A percentile compares a stretch with the other conserved stretches of the same genome.
These are phyloP conservation scores for Dryobotodes eremita DNA, from an alignment of 2,888 invertebrate species.

Conservation along the genomic window DNA sequence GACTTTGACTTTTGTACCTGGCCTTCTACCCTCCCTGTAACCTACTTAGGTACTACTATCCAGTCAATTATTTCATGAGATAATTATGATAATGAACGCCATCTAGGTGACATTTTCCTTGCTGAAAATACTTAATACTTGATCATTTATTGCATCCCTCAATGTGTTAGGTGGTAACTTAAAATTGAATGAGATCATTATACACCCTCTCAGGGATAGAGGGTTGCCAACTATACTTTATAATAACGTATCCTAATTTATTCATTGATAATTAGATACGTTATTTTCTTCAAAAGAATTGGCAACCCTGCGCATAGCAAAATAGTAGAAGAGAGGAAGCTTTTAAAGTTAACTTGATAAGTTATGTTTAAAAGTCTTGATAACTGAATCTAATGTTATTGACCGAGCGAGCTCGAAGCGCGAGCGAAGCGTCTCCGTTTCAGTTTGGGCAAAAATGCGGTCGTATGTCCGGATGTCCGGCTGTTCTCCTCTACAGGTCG, in stretches of 20 bases:
- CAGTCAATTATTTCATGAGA: not conserved
- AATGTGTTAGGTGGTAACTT: not conserved
- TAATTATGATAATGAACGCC: not conserved
- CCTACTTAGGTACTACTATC: not conserved
- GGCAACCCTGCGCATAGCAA: not conserved
- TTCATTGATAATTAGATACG: too few relatives aligned
- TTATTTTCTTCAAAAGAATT: too few relatives aligned
- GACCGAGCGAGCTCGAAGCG: too few relatives aligned
- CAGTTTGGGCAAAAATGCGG: too few relatives aligned
- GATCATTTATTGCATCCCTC: not conserved
- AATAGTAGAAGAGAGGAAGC: not conserved
- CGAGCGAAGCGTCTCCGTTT: too few relatives aligned
- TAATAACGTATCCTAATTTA: too few relatives aligned
- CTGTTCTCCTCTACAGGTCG: too few relatives aligned
- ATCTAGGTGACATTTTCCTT: not conserved
- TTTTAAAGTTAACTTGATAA: not conserved
- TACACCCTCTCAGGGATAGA: too few relatives aligned
- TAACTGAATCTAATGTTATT: not conserved
- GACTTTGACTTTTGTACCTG: too few relatives aligned
- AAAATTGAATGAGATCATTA: not conserved
- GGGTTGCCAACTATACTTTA: too few relatives aligned
- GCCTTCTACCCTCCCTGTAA: too few relatives aligned
- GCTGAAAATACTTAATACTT: not conserved
- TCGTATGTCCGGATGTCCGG: too few relatives aligned
- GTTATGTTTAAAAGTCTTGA: not conserved